These are phyloP conservation scores for Poecilia latipinna DNA, from an alignment of 2,113 vertebrate species.

Conservation along the genomic window DNA sequence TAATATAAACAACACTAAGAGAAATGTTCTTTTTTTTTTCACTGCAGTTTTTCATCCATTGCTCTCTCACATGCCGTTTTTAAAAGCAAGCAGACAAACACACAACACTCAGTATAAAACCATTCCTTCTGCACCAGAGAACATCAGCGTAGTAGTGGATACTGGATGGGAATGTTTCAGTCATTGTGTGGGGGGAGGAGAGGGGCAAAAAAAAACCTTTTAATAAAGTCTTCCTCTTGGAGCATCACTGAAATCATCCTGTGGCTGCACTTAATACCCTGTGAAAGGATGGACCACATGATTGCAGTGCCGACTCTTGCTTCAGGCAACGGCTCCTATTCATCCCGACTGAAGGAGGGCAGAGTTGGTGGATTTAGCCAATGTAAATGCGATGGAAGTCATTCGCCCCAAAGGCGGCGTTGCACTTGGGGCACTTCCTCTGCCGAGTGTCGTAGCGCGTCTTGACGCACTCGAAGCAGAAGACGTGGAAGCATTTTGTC, in stretches of 20 bases:
- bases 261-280: slow-evolving; percentile 17
- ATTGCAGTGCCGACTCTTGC: slow-evolving; percentile 23
- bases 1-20: slow-evolving; percentile 28
- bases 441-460: slow-evolving; percentile 95
- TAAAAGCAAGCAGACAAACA: background rate
- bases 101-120: slow-evolving; percentile 2
- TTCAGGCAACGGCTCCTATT: slow-evolving; percentile 24
- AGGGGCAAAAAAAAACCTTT: background rate
- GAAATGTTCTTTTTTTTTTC: slow-evolving; percentile 42
- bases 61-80: slow-evolving; percentile 22
- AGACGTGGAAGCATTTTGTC: slow-evolving; percentile 97
- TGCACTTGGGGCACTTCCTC: slow-evolving; percentile 97
- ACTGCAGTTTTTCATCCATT: slow-evolving; percentile 10
- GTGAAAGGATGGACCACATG: slow-evolving; percentile 5
- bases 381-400: slow-evolving; percentile 98
- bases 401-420: slow-evolving; percentile 94
- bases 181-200: slow-evolving; percentile 14
- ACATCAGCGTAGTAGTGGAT: slow-evolving; percentile 13
- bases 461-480: slow-evolving; percentile 97
- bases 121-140: slow-evolving; percentile 13
- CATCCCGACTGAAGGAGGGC: background rate
- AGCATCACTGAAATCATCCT: slow-evolving; percentile 17
- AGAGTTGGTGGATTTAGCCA: slow-evolving; percentile 73
- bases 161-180: slow-evolving; percentile 30
- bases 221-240: slow-evolving; percentile 31